Percentiles rank a stretch among this genome's conserved stretches.
phyloP scores from a whole-genome alignment of 2,888 invertebrate species.

The Calliopum simillimum region DNA sequence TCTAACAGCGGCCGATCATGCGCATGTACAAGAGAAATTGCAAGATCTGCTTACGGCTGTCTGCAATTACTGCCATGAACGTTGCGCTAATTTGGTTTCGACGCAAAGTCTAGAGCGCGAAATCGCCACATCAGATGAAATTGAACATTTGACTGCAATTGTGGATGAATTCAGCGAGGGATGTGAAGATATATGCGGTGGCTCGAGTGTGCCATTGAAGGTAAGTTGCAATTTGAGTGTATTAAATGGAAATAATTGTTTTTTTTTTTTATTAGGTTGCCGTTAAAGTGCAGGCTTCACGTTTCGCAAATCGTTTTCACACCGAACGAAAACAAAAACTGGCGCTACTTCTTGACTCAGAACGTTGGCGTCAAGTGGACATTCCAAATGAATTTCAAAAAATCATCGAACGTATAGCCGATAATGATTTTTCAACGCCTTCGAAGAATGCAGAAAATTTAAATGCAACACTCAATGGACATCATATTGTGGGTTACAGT shows the following conservation, averaged over 20 bases:
- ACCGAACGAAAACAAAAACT: constrained; percentile 87
- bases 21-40: constrained; percentile 77
- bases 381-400: constrained; percentile 91
- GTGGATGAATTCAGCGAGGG: constrained; percentile 83
- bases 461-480: constrained; percentile 61
- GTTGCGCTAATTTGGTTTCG: constrained; percentile 88
- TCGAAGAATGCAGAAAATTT: constrained; percentile 47
- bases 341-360: constrained; percentile 85
- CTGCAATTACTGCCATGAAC: constrained; percentile 92
- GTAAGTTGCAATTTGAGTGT: constrained; percentile 48
- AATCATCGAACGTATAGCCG: constrained; percentile 78
- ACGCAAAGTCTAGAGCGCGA: constrained; percentile 79
- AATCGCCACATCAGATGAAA: constrained; percentile 79
- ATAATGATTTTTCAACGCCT: constrained; percentile 61
- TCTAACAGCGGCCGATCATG: constrained; percentile 77
- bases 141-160: constrained; percentile 79
- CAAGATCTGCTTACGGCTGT: constrained; percentile 83
- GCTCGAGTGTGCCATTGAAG: constrained; percentile 81
- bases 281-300: constrained; percentile 88
- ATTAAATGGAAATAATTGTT: not conserved
- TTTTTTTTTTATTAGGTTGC: constrained; percentile 68
- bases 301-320: constrained; percentile 93
- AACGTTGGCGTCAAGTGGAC: constrained; percentile 94
- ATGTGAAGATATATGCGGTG: constrained; percentile 81
- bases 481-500: constrained; percentile 8